A percentile compares a stretch with the other conserved stretches of the same genome.
These are phyloP conservation scores for Phoeniculus purpureus DNA, from an alignment of 2,797 vertebrate genomes.

Conservation along the genomic window DNA sequence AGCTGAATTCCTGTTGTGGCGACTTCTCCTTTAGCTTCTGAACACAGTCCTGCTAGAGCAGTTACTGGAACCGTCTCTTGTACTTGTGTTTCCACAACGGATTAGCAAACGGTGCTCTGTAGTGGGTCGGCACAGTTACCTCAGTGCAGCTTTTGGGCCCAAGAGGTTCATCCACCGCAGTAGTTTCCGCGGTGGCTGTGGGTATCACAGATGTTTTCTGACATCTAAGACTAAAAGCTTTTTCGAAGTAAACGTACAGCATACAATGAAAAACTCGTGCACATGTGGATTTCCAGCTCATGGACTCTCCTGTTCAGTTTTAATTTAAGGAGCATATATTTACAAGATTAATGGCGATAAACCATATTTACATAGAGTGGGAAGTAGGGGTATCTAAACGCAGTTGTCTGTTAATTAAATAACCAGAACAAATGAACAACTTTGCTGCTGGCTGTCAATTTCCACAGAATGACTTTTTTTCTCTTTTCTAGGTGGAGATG, in stretches of 20 bases:
- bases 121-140: slow-evolving; percentile 76
- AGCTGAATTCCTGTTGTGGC: slow-evolving; percentile 98
- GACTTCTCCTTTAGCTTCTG: slow-evolving; percentile 83
- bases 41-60: slow-evolving; percentile 72
- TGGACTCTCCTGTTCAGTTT: slow-evolving; percentile 89
- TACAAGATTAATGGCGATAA: slow-evolving; percentile 80
- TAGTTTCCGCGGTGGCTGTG: slow-evolving; percentile 55
- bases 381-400: slow-evolving; percentile 81
- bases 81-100: slow-evolving; percentile 72
- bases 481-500: slow-evolving; percentile 84
- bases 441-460: slow-evolving; percentile 47
- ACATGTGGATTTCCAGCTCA: slow-evolving; percentile 94
- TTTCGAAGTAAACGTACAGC: slow-evolving; percentile 69
- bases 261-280: slow-evolving; percentile 67
- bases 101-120: slow-evolving; percentile 65
- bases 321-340: slow-evolving; percentile 83
- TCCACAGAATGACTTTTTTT: slow-evolving; percentile 74
- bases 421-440: not conserved
- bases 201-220: slow-evolving; percentile 41
- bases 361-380: slow-evolving; percentile 79
- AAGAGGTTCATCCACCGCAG: slow-evolving; percentile 66
- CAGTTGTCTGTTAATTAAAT: slow-evolving; percentile 78
- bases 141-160: slow-evolving; percentile 72
- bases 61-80: slow-evolving; percentile 74
- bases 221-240: slow-evolving; percentile 45